phyloP scores from a whole-genome alignment of 2,888 invertebrate genomes.

The Notodonta dromedarius region DNA sequence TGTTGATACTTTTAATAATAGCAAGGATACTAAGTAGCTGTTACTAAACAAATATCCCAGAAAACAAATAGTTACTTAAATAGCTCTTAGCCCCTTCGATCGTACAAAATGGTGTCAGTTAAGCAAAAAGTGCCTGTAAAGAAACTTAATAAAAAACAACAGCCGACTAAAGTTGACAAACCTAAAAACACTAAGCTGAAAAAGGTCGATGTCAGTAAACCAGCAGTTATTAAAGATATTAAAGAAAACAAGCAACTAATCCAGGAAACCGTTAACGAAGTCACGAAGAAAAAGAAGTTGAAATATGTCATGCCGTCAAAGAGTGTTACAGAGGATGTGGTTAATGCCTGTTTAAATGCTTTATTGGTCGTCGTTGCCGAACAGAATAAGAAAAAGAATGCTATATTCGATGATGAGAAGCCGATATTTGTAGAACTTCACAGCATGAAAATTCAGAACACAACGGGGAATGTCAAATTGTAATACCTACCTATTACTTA shows the following conservation, averaged over 20 bases:
- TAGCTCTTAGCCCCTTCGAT: neutral
- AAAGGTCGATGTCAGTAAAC: slow-evolving; percentile 8
- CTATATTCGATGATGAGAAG: slow-evolving; percentile 83
- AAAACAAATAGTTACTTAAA: neutral
- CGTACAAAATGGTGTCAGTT: slow-evolving; percentile 28
- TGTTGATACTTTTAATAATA: no score
- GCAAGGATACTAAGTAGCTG: no score
- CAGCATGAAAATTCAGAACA: slow-evolving; percentile 86
- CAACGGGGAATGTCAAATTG: slow-evolving; percentile 85
- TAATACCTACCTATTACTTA: slow-evolving; percentile 56
- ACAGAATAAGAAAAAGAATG: slow-evolving; percentile 63
- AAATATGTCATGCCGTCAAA: slow-evolving; percentile 68
- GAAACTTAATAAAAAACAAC: slow-evolving; percentile 18
- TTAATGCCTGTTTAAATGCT: slow-evolving; percentile 60
- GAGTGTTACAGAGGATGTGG: slow-evolving; percentile 56
- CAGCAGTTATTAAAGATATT: slow-evolving; percentile 8
- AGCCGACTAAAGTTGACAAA: slow-evolving; percentile 23
- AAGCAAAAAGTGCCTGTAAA: slow-evolving; percentile 25
- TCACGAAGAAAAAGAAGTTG: slow-evolving; percentile 32
- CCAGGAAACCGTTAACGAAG: slow-evolving; percentile 9
- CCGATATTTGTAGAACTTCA: slow-evolving; percentile 85
- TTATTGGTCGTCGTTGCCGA: slow-evolving; percentile 58
- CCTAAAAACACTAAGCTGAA: slow-evolving; percentile 20
- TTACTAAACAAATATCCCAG: slow-evolving; percentile 8
- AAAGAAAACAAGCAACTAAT: slow-evolving; percentile 18